These are phyloP conservation scores for Caerostris extrusa DNA, from an alignment of 1,140 invertebrate species.

Conservation along the genomic window DNA sequence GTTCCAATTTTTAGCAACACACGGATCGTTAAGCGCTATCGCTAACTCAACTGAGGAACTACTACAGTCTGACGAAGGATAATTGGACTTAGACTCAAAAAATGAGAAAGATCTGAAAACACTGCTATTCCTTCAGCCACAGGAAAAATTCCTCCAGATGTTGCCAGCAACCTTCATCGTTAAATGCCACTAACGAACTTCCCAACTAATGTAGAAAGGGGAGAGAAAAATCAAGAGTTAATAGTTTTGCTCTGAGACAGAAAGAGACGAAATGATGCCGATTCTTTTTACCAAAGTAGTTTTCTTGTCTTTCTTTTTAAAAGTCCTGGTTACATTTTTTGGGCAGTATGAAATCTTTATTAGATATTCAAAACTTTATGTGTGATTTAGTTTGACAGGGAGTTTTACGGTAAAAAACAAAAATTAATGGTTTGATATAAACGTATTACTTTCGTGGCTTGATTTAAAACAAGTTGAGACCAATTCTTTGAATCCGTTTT, in stretches of 20 bases:
- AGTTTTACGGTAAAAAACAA: background rate
- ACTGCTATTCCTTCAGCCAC: background rate
- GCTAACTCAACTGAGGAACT: slow-evolving; percentile 13
- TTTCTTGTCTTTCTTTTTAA: background rate
- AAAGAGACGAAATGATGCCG: slow-evolving; percentile 11
- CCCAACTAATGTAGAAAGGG: slow-evolving; percentile 39
- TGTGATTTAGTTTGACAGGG: background rate
- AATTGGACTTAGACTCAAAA: slow-evolving; percentile 53
- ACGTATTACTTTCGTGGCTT: too few species aligned
- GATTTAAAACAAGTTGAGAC: too few species aligned
- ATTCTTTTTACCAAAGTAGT: background rate
- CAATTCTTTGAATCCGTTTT: too few species aligned
- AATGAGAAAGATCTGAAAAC: slow-evolving; percentile 56
- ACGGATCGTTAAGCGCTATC: slow-evolving; percentile 67
- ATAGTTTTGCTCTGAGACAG: background rate
- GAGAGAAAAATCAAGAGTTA: slow-evolving; percentile 45
- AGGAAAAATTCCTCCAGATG: slow-evolving; percentile 57
- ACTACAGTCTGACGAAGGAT: background rate
- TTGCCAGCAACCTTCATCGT: slow-evolving; percentile 44
- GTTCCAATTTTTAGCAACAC: slow-evolving; percentile 70
- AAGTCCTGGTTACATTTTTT: background rate
- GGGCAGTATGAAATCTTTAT: background rate
- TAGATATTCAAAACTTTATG: background rate
- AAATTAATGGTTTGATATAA: background rate
- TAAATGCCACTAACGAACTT: slow-evolving; percentile 68